phyloP scores from a whole-genome alignment of 2,888 invertebrate species.

The Eumerus sabulonum region DNA sequence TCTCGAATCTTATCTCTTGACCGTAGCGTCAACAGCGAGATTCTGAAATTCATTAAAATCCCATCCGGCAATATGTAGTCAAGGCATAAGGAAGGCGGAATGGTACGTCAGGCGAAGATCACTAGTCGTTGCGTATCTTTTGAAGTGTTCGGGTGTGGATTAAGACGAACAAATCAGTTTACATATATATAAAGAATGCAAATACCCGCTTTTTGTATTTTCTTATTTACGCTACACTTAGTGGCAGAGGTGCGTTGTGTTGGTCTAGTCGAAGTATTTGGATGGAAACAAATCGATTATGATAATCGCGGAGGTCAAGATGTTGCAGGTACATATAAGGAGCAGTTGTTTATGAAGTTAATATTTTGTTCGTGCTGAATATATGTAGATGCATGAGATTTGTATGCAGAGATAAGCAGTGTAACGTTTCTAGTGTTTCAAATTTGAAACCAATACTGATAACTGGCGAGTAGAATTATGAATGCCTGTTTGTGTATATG shows the following conservation, averaged over 20 bases:
- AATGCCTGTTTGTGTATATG: neutral
- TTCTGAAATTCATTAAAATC: constrained; percentile 1
- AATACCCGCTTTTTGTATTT: constrained; percentile 10
- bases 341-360: neutral
- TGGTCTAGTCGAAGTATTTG: constrained; percentile 75
- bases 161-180: neutral
- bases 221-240: constrained; percentile 2
- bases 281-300: constrained; percentile 78
- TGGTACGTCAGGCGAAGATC: neutral
- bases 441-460: no score
- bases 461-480: no score
- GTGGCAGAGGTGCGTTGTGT: neutral
- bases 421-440: neutral
- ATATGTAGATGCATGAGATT: neutral
- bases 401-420: constrained; percentile 8
- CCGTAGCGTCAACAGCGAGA: neutral
- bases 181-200: constrained; percentile 20
- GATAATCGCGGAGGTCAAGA: constrained; percentile 71
- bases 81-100: neutral
- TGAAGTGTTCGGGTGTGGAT: constrained; percentile 31
- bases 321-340: constrained; percentile 10
- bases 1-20: constrained; percentile 4
- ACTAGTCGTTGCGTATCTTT: constrained; percentile 30
- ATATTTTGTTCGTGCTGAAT: neutral
- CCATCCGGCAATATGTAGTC: neutral